Conservation (phyloP, 1,140 invertebrate species). For the Hypothenemus hampei region DNA sequence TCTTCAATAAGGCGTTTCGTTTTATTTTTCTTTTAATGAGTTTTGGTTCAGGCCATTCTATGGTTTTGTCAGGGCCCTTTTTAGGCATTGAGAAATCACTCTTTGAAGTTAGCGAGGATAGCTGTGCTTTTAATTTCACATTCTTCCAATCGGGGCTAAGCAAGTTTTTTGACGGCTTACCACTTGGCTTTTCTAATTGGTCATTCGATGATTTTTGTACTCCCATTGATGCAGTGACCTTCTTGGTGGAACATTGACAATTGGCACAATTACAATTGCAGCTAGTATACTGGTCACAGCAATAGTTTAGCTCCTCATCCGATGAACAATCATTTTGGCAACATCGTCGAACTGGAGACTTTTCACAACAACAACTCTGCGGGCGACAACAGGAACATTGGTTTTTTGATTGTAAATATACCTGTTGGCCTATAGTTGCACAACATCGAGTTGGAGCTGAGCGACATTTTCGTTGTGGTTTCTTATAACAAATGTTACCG, state of each 20-base stretch:
- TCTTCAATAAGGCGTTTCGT: background rate
- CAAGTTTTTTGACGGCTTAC: conserved; percentile 18
- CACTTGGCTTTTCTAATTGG: background rate
- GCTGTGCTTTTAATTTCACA: background rate
- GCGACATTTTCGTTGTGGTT: conserved; percentile 1
- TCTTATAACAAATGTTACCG: conserved; percentile 7
- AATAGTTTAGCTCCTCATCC: background rate
- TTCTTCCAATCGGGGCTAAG: background rate
- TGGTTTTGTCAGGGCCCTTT: conserved; percentile 12
- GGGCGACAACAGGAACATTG: background rate
- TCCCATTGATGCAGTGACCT: no score
- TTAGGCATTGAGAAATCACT: background rate
- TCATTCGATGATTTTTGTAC: background rate
- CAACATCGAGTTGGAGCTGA: background rate
- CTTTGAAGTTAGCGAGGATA: conserved; percentile 1
- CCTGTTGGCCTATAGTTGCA: background rate
- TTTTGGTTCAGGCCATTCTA: background rate
- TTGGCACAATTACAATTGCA: background rate
- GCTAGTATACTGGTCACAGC: background rate
- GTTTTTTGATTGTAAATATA: conserved; percentile 1
- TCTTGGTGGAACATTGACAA: background rate
- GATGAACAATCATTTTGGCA: background rate
- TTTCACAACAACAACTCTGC: background rate
- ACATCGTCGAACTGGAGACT: background rate
- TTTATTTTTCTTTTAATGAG: conserved; percentile 1